A percentile compares a stretch with the other conserved stretches of the same genome.
phyloP scores from a whole-genome alignment of 2,797 vertebrate species.

The Masticophis lateralis region DNA sequence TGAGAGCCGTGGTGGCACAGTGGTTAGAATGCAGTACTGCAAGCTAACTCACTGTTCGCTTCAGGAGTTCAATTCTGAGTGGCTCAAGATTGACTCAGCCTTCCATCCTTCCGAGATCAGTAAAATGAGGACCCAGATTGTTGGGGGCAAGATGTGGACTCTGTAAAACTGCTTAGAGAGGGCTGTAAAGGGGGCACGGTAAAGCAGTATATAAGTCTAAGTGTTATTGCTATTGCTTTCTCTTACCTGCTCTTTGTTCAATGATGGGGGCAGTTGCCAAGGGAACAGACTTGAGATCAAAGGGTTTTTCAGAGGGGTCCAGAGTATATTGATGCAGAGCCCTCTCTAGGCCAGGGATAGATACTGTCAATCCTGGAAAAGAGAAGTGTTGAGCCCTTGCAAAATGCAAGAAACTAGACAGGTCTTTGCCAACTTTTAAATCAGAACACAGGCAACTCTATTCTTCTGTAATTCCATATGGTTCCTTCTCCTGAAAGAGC shows the following conservation, averaged over 20 bases:
- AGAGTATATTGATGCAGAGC: constrained; percentile 79
- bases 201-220: no score
- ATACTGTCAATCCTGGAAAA: constrained; percentile 72
- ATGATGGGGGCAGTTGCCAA: constrained; percentile 72
- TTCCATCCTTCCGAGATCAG: not conserved
- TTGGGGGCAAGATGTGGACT: not conserved
- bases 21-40: not conserved
- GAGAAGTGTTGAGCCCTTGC: not conserved
- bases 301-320: constrained; percentile 79
- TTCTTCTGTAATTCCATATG: constrained; percentile 17
- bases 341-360: constrained; percentile 78
- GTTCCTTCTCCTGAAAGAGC: not conserved
- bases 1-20: not conserved
- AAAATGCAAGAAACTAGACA: constrained; percentile 14
- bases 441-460: constrained; percentile 5
- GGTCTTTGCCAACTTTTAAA: constrained; percentile 16
- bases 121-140: not conserved
- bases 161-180: no score
- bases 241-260: constrained; percentile 74
- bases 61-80: not conserved
- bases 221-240: no score
- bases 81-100: not conserved
- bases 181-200: no score
- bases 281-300: constrained; percentile 80
- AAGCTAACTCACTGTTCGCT: not conserved